Conservation (phyloP, 2,888 invertebrate species). For the Odontocolon sp. region DNA sequence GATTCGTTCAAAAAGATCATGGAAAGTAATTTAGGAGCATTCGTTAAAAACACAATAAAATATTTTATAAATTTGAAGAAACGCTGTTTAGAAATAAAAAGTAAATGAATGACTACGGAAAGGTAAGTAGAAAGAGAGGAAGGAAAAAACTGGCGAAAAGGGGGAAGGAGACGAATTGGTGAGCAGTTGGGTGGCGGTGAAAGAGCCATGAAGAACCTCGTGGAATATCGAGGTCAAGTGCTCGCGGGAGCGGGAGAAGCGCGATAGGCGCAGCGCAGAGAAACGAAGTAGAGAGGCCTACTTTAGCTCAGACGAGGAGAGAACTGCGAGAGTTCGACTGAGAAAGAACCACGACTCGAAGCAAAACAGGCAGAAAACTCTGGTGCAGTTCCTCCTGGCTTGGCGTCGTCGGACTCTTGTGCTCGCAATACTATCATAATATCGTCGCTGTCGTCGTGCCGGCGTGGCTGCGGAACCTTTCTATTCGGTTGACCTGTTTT, state of each 20-base stretch:
- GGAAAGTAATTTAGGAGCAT: too few species aligned
- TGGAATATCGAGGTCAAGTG: constrained; percentile 74
- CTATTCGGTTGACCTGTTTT: constrained; percentile 62
- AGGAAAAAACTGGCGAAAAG: too few species aligned
- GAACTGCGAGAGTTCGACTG: neutral
- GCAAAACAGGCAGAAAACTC: constrained; percentile 39
- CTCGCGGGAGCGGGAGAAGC: constrained; percentile 58
- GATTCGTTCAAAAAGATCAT: too few species aligned
- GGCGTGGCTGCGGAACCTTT: constrained; percentile 52
- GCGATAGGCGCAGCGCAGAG: constrained; percentile 20
- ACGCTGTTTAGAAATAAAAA: too few species aligned
- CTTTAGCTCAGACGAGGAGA: constrained; percentile 51
- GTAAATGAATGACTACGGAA: neutral
- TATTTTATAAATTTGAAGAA: too few species aligned
- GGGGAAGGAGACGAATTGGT: too few species aligned
- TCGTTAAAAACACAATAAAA: too few species aligned
- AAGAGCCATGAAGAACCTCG: constrained; percentile 64
- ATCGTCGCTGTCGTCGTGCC: constrained; percentile 18
- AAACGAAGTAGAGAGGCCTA: constrained; percentile 49
- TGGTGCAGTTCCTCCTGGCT: too few species aligned
- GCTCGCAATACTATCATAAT: constrained; percentile 49
- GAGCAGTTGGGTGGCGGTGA: constrained; percentile 60
- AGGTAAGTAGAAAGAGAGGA: constrained; percentile 18
- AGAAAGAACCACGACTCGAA: neutral
- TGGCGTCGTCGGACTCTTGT: too few species aligned